These are phyloP conservation scores for Lophius piscatorius DNA, from an alignment of 2,113 vertebrate species.

Conservation along the genomic window DNA sequence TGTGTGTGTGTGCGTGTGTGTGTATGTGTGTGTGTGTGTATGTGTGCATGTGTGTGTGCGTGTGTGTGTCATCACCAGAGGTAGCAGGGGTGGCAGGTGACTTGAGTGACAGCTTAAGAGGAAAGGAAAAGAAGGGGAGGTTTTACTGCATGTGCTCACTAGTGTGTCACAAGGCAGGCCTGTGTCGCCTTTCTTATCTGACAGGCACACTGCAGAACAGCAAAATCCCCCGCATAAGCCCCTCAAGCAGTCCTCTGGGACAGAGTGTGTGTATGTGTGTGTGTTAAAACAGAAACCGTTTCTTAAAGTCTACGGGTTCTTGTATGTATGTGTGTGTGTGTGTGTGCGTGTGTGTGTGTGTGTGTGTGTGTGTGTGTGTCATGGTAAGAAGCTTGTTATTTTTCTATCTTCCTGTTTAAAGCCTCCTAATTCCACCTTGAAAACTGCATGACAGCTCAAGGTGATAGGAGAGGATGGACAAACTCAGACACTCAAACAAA, in stretches of 20 bases:
- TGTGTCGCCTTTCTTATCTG: slow-evolving; percentile 70
- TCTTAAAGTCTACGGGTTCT: no score
- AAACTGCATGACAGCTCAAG: slow-evolving; percentile 54
- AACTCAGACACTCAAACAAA: slow-evolving; percentile 13
- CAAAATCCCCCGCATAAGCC: slow-evolving; percentile 71
- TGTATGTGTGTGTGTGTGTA: no score
- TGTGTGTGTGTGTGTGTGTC: slow-evolving; percentile 14
- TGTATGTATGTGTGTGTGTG: slow-evolving; percentile 17
- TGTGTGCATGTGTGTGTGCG: no score
- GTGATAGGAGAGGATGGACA: slow-evolving; percentile 48
- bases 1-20: no score
- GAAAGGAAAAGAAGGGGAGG: slow-evolving; percentile 26
- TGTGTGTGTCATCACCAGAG: slow-evolving; percentile 37
- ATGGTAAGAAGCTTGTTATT: slow-evolving; percentile 64
- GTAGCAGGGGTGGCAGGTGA: slow-evolving; percentile 53
- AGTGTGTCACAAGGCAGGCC: slow-evolving; percentile 62
- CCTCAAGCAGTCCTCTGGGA: slow-evolving; percentile 66
- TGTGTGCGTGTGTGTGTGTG: slow-evolving; percentile 9
- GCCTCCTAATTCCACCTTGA: slow-evolving; percentile 63
- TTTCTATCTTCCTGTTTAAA: slow-evolving; percentile 57
- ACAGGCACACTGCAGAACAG: slow-evolving; percentile 77
- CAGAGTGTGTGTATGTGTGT: slow-evolving; percentile 14
- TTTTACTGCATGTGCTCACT: slow-evolving; percentile 46
- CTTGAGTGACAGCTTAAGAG: slow-evolving; percentile 65
- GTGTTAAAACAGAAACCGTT: no score